Percentiles rank a stretch among this genome's conserved stretches.
Conservation (phyloP, 2,888 invertebrate species). For the Amphipoea oculea region DNA sequence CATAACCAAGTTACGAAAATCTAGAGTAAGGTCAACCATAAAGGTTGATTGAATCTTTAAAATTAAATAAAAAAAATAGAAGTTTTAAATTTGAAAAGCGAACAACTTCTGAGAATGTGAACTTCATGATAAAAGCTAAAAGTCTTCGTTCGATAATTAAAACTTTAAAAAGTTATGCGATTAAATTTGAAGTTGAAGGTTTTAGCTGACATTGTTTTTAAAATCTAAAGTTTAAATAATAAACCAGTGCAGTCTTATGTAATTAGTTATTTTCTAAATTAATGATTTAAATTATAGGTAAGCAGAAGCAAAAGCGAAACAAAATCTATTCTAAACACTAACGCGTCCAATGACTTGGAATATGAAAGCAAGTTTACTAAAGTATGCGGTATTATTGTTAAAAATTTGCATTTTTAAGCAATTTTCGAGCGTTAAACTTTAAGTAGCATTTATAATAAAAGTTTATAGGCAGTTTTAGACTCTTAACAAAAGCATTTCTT, state of each 20-base stretch:
- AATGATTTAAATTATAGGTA: not conserved
- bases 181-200: not conserved
- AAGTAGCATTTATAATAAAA: not conserved
- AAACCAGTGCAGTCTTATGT: not conserved
- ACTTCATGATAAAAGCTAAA: not conserved
- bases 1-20: conserved; percentile 56
- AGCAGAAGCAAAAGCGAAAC: not conserved
- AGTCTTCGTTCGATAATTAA: conserved; percentile 4
- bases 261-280: not conserved
- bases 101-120: not conserved
- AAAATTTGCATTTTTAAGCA: not conserved
- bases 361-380: not conserved
- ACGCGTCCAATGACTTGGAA: not conserved
- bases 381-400: not conserved
- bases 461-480: not conserved
- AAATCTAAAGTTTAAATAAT: not conserved
- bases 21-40: conserved; percentile 42
- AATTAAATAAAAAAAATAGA: not conserved
- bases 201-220: not conserved
- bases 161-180: not conserved
- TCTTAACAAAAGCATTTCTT: not conserved
- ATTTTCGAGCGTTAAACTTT: not conserved
- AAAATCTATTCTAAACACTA: conserved; percentile 10
- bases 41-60: conserved; percentile 25
- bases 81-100: conserved; percentile 24